Conservation (phyloP, 1,140 invertebrate species). For the Neodiprion pinetum region DNA sequence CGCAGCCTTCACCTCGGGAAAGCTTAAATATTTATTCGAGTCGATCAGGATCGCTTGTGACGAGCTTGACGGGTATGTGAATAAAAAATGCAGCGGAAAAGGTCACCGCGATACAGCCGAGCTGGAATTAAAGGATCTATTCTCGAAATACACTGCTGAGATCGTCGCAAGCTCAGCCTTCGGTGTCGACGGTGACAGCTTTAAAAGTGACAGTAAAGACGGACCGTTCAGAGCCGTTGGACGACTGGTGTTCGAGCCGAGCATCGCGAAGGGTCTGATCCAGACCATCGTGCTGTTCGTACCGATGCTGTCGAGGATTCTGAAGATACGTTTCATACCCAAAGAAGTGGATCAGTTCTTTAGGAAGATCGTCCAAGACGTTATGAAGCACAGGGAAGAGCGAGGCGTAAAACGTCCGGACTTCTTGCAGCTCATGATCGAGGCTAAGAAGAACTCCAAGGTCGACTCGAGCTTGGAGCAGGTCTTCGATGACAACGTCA, state of each 20-base stretch:
- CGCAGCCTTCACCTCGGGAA: slow-evolving; percentile 31
- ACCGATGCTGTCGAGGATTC: slow-evolving; percentile 4
- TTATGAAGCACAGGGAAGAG: slow-evolving; percentile 23
- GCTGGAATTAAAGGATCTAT: slow-evolving; percentile 41
- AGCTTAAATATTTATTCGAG: slow-evolving; percentile 27
- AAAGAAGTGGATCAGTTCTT: slow-evolving; percentile 28
- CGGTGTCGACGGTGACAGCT: slow-evolving; percentile 36
- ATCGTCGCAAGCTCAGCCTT: slow-evolving; percentile 36
- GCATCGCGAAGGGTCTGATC: neutral
- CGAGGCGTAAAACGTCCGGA: slow-evolving; percentile 33
- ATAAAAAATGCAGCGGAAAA: slow-evolving; percentile 17
- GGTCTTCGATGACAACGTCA: slow-evolving; percentile 38
- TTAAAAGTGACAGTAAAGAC: slow-evolving; percentile 34
- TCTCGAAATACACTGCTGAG: slow-evolving; percentile 39
- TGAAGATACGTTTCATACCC: slow-evolving; percentile 21
- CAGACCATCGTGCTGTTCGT: slow-evolving; percentile 19
- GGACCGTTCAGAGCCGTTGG: slow-evolving; percentile 37
- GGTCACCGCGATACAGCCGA: slow-evolving; percentile 25
- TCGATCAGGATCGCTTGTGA: slow-evolving; percentile 20
- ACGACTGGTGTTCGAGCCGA: slow-evolving; percentile 9
- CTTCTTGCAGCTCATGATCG: slow-evolving; percentile 39
- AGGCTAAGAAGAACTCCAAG: slow-evolving; percentile 30
- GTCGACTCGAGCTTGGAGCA: slow-evolving; percentile 38
- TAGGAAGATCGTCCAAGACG: slow-evolving; percentile 19
- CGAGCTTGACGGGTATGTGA: slow-evolving; percentile 31